Conservation (phyloP, 1,140 invertebrate species). For the Halotydeus destructor region DNA sequence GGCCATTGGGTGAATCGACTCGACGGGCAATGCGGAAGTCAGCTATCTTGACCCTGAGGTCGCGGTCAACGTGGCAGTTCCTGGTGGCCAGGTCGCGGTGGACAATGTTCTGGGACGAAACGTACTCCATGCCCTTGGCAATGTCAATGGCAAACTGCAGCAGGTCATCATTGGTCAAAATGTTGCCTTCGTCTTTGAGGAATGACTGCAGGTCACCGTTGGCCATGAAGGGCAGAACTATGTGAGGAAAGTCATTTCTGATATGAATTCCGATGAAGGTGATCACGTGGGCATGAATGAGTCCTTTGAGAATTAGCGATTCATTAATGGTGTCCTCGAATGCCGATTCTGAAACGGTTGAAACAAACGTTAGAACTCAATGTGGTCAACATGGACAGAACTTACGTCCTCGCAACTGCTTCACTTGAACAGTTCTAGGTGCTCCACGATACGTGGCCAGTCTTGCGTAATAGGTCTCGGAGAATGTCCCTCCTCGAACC, state of each 20-base stretch:
- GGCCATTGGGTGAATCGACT: slow-evolving; percentile 24
- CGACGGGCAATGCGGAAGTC: slow-evolving; percentile 20
- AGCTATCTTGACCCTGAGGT: slow-evolving; percentile 5
- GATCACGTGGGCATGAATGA: slow-evolving; percentile 28
- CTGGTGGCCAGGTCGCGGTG: slow-evolving; percentile 9
- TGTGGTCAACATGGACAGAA: no score
- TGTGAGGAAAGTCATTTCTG: slow-evolving; percentile 22
- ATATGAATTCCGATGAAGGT: slow-evolving; percentile 28
- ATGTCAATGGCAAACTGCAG: slow-evolving; percentile 29
- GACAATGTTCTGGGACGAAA: slow-evolving; percentile 5
- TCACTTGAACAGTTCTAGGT: no score
- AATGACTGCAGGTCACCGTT: slow-evolving; percentile 29
- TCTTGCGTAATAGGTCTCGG: no score
- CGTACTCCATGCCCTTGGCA: slow-evolving; percentile 16
- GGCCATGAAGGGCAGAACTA: slow-evolving; percentile 29
- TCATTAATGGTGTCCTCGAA: slow-evolving; percentile 29
- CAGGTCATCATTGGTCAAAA: slow-evolving; percentile 28
- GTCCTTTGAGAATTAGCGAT: slow-evolving; percentile 31
- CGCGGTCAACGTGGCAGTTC: slow-evolving; percentile 2
- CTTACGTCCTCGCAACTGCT: no score
- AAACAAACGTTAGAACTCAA: no score
- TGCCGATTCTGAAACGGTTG: no score
- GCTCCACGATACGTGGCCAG: no score
- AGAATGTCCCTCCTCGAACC: no score
- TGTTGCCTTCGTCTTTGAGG: slow-evolving; percentile 26